These are phyloP conservation scores for Phyllostomus discolor DNA, from an alignment of 2,113 vertebrate species.

Conservation along the genomic window DNA sequence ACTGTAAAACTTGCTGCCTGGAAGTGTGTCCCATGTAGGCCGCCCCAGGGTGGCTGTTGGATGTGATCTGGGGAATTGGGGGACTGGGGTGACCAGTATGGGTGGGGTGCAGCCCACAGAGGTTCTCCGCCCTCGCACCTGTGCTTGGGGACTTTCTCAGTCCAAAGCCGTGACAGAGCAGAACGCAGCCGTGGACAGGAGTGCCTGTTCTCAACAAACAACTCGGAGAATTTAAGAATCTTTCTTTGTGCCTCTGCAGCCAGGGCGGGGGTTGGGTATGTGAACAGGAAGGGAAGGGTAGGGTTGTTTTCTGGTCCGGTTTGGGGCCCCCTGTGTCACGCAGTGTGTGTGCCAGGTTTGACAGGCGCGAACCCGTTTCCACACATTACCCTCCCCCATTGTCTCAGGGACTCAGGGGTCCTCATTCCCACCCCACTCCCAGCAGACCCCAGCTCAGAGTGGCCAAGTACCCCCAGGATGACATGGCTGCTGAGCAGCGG, in stretches of 20 bases:
- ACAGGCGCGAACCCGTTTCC: background rate
- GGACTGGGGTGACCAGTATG: background rate
- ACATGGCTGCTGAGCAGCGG: background rate
- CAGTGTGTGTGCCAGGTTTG: background rate
- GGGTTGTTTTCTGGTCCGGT: background rate
- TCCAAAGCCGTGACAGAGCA: background rate
- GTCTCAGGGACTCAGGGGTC: background rate
- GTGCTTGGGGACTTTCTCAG: background rate
- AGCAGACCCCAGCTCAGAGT: background rate
- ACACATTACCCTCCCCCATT: background rate
- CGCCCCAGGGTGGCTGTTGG: background rate
- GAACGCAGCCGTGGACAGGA: background rate
- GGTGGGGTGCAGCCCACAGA: background rate
- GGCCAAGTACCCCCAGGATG: background rate
- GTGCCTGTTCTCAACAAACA: background rate
- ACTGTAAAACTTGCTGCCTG: too few relatives aligned
- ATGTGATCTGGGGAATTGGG: background rate
- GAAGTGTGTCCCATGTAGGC: background rate
- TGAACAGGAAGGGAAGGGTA: background rate
- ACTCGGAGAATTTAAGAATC: background rate
- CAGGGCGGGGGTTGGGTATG: background rate
- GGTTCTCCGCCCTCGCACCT: background rate
- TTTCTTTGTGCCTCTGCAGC: background rate
- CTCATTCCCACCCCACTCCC: background rate
- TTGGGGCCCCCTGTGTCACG: background rate